Evolutionary conservation across 1,140 invertebrate species (phyloP).

Genomic region (Dreissena polymorpha): DNA sequence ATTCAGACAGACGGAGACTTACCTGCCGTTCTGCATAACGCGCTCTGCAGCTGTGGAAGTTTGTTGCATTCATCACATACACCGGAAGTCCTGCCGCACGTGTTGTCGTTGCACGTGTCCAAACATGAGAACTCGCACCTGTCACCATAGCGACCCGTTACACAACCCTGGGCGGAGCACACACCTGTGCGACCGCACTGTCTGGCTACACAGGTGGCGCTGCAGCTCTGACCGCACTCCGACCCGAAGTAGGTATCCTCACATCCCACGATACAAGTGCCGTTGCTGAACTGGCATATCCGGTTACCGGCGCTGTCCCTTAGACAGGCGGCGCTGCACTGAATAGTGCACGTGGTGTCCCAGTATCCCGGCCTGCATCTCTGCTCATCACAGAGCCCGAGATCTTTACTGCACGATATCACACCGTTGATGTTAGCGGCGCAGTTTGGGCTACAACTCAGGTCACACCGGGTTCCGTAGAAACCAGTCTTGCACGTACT

Average conservation of each 20-base stretch:
- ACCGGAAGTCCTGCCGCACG: conserved; percentile 34
- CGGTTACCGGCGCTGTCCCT: background rate
- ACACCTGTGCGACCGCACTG: conserved; percentile 19
- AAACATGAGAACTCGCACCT: background rate
- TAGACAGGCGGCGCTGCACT: conserved; percentile 17
- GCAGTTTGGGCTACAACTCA: conserved; percentile 27
- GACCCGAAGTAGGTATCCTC: background rate
- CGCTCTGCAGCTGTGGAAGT: background rate
- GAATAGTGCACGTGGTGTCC: conserved; percentile 7
- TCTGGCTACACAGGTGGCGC: background rate
- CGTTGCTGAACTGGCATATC: conserved; percentile 9
- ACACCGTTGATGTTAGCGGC: background rate
- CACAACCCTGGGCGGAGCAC: conserved; percentile 3
- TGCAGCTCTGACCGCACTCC: conserved; percentile 16
- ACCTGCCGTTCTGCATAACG: conserved; percentile 36
- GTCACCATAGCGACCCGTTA: conserved; percentile 4
- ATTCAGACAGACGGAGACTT: background rate
- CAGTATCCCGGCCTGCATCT: conserved; percentile 26
- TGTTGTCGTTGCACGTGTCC: conserved; percentile 30
- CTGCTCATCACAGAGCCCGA: background rate
- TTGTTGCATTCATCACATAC: conserved; percentile 38
- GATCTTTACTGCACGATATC: conserved; percentile 9
- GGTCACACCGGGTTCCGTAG: conserved; percentile 10
- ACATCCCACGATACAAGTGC: conserved; percentile 31
- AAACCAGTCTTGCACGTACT: conserved; percentile 25